Conservation (phyloP, 2,888 invertebrate genomes). For the Willowsia nigromaculata region DNA sequence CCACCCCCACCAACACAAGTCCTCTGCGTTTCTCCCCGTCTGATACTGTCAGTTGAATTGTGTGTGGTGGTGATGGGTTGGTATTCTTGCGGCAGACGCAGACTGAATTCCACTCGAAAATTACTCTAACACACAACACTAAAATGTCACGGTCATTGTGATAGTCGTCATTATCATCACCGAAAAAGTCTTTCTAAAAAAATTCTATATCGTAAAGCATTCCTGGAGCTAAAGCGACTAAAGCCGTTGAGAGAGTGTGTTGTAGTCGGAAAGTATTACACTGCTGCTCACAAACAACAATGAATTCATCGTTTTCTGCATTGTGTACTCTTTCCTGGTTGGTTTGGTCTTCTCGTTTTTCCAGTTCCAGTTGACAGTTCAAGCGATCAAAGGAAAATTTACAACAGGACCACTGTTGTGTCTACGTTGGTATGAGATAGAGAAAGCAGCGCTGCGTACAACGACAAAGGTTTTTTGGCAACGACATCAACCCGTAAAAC, state of each 20-base stretch:
- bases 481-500: neutral
- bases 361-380: slow-evolving; percentile 18
- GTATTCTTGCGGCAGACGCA: neutral
- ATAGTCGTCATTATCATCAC: neutral
- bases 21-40: neutral
- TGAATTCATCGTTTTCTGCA: neutral
- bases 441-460: neutral
- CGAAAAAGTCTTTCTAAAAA: neutral
- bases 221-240: too few species aligned
- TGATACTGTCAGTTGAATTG: neutral
- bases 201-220: neutral
- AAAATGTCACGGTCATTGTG: slow-evolving; percentile 10
- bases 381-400: slow-evolving; percentile 36
- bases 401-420: neutral
- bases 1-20: neutral
- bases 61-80: neutral
- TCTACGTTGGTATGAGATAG: neutral
- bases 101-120: neutral
- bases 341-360: neutral
- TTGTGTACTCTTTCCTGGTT: neutral
- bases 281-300: neutral
- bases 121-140: neutral
- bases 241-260: too few species aligned
- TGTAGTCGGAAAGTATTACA: neutral
- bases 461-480: neutral